Evolutionary conservation across 2,797 vertebrate genomes (phyloP).

Genomic region (Sebastes umbrosus): DNA sequence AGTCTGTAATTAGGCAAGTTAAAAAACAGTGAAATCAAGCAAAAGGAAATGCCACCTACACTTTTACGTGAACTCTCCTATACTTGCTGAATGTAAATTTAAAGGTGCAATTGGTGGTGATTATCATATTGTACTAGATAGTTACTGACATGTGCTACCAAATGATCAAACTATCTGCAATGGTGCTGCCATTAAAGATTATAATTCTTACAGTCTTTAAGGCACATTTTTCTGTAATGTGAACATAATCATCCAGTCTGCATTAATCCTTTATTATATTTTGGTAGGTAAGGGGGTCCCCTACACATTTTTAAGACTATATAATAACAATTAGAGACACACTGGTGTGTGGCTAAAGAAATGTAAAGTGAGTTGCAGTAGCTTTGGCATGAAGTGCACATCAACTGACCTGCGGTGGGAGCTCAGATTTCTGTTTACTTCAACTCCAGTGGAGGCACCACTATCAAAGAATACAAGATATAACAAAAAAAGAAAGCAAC

Average conservation of each 20-base stretch:
- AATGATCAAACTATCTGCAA: slow-evolving; percentile 27
- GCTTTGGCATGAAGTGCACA: slow-evolving; percentile 64
- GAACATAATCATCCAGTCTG: not conserved
- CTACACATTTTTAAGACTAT: not conserved
- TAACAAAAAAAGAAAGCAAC: not conserved
- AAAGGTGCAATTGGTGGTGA: not conserved
- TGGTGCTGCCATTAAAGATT: not conserved
- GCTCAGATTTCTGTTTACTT: slow-evolving; percentile 81
- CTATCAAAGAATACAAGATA: not conserved
- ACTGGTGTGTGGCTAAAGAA: slow-evolving; percentile 35
- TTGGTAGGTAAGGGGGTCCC: not conserved
- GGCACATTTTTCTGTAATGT: no score
- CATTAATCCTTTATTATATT: not conserved
- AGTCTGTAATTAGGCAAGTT: slow-evolving; percentile 40
- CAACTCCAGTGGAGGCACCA: slow-evolving; percentile 40
- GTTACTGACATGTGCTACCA: not conserved
- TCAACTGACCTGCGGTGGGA: slow-evolving; percentile 65
- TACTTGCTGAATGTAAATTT: not conserved
- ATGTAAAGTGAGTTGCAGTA: slow-evolving; percentile 48
- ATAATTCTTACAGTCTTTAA: no score
- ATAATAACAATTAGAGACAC: not conserved
- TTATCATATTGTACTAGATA: not conserved
- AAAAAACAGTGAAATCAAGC: slow-evolving; percentile 21
- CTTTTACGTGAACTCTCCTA: not conserved
- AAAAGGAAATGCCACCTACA: slow-evolving; percentile 7